Percentiles rank a stretch among this genome's conserved stretches.
Evolutionary conservation across 2,888 invertebrate genomes (phyloP).

Genomic region (Conus canariensis): DNA sequence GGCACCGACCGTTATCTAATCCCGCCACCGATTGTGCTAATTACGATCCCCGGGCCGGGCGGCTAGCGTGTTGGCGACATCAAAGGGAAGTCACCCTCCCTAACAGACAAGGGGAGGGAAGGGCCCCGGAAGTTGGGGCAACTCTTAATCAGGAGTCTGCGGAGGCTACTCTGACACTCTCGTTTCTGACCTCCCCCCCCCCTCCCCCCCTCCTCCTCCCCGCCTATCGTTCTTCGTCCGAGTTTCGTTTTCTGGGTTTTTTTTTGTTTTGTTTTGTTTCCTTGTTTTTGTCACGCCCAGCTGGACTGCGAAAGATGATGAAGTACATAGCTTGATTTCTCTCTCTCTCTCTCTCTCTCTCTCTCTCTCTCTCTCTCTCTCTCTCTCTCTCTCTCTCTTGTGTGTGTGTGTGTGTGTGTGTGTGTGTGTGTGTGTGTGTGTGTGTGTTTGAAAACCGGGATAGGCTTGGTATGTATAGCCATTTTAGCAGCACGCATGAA

Average conservation of each 20-base stretch:
- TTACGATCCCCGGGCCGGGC: slow-evolving; percentile 27
- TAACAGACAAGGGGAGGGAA: background rate
- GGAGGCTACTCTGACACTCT: background rate
- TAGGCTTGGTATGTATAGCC: too few species aligned
- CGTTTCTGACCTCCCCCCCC: background rate
- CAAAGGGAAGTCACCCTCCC: slow-evolving; percentile 35
- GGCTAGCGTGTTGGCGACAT: slow-evolving; percentile 39
- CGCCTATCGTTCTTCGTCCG: background rate
- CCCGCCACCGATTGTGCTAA: slow-evolving; percentile 44
- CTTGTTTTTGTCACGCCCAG: background rate
- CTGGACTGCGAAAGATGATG: slow-evolving; percentile 14
- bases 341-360: background rate
- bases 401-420: too few species aligned
- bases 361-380: background rate
- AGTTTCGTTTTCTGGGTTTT: background rate
- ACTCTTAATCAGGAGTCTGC: slow-evolving; percentile 11
- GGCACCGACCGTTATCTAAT: slow-evolving; percentile 42
- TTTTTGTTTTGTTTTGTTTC: background rate
- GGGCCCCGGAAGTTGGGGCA: slow-evolving; percentile 22
- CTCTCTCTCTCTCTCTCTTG: too few species aligned
- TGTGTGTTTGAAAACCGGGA: too few species aligned
- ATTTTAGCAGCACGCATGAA: too few species aligned
- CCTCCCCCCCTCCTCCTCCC: background rate
- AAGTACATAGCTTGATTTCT: background rate
- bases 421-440: too few species aligned